Base-by-base conservation (phyloP, 2,113 vertebrate species). In the Prionailurus bengalensis region DNA sequence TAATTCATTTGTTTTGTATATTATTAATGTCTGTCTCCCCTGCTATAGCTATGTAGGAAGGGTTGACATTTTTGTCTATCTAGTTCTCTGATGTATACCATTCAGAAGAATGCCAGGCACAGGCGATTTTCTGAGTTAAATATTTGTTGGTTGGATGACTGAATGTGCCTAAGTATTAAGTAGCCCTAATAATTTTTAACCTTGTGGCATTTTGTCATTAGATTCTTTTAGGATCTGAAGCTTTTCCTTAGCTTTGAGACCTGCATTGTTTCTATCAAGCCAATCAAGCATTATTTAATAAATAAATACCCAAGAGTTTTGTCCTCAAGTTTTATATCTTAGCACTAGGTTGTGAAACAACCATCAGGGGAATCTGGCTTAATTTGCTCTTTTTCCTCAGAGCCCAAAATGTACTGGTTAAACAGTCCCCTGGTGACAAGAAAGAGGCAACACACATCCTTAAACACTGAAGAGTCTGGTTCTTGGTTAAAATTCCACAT, bases 231-330 rank as follows among this genome's bases (percentile, higher is more conserved):
- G 53, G 15, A 61, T 7, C 15, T 93, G 39, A 73, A 71, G 12
- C 1, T 81, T 96, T 89, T 66, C 53, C 61, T 96, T 86, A 48
- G 11, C 71, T 97, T 95, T 93, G 61, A 95, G 58, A 83, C 27
- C 25, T 94, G 25, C 17, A 19, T 66, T 84, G 36, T 66, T 95
- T 80, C 25, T 58, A 25, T 84, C 16, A 82, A 91, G n/a, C 16
- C 71, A 96, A 39, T 86, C 48, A 94, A 90, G 70, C 45, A 55
- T 92, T 92, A 70, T 80, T 96, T 96, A 81, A 78, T 55, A 91
- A 89, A 78, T 55, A 92, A 51, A 80, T 9, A 33, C 19, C 51
- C 12, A 25, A n/a, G 15, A 42, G 1, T 31, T 39, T 42, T 39
- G 21, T 94, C 36, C 33, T 91, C 19, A 45, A 65, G 25, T 15